Base-by-base conservation (phyloP, 2,797 vertebrate genomes). In the Cuculus canorus region DNA sequence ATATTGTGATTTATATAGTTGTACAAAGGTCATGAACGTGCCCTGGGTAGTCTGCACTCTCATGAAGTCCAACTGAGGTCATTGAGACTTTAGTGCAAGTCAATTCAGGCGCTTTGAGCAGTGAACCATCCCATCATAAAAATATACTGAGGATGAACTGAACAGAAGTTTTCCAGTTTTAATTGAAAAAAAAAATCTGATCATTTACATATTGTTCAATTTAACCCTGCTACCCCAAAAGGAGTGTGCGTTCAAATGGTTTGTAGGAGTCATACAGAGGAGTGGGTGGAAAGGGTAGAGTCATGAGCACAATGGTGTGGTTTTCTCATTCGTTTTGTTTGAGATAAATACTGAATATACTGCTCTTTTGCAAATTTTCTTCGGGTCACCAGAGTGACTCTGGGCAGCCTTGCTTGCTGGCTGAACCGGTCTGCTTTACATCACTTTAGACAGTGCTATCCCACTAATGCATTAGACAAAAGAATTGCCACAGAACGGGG, bases 401-500 rank as follows among this genome's bases (percentile, higher is more conserved):
- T 64, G 54, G 2, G 56, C 63, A 95, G 53, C 57, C 32, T 79
- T 71, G 23, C 33, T 94, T 91, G 45, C 77, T 88, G 94, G 56
- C 69, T 65, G 48, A 86, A 86, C 54, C 2, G 6, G 35, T 92
- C 90, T 93, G 90, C 32, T 96, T 80, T 81, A 53, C 35, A 92
- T 88, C 75, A 75, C 50, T 79, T 94, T 71, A 93, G 88, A 83
- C 77, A 78, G 24, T 19, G 48, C 45, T 77, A 48, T 87, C 86
- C 80, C 90, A 92, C 54, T 66, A 84, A 71, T 82, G 69, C 65
- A 65, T 56, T 72, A 90, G 59, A 78, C 89, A 88, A 85, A 91
- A 94, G 77, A 81, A 95, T 86, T 96, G 69, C 81, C 73, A 82
- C 43, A 70, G 64, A 91, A 83, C 64, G 35, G 50, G 68, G 76